Evolutionary conservation across 2,113 vertebrate genomes (phyloP).

Genomic region (Ctenodactylus gundi): DNA sequence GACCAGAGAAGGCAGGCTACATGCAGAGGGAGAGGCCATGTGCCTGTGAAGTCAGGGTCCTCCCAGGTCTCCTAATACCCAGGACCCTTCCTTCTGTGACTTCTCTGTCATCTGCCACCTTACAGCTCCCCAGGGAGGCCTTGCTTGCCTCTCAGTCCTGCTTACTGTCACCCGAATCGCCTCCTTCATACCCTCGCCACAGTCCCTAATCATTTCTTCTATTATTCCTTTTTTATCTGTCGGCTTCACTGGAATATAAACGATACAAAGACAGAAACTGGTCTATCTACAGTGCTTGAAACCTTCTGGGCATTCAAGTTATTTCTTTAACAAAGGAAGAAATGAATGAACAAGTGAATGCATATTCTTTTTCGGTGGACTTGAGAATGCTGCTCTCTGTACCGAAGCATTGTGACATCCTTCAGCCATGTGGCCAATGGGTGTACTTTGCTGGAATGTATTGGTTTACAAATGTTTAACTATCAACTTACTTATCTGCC

Average conservation of each 20-base stretch:
- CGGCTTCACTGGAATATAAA: not conserved
- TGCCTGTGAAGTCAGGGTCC: not conserved
- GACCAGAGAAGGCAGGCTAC: not conserved
- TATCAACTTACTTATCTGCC: slow-evolving; percentile 68
- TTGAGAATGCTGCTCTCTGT: not conserved
- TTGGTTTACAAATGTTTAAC: slow-evolving; percentile 69
- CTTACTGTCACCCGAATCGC: not conserved
- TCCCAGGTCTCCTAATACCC: not conserved
- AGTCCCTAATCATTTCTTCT: not conserved
- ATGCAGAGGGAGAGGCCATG: not conserved
- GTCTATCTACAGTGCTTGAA: not conserved
- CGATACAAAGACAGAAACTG: not conserved
- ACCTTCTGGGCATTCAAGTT: not conserved
- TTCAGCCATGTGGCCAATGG: not conserved
- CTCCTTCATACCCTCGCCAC: not conserved
- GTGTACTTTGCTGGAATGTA: slow-evolving; percentile 57
- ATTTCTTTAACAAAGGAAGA: not conserved
- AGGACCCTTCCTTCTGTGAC: not conserved
- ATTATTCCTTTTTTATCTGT: not conserved
- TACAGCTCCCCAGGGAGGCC: not conserved
- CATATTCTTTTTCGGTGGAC: not conserved
- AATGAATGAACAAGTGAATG: not conserved
- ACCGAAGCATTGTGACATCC: not conserved
- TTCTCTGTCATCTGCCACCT: not conserved
- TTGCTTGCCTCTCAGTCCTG: not conserved